phyloP scores from a whole-genome alignment of 2,888 invertebrate species.

The Glomeris marginata region DNA sequence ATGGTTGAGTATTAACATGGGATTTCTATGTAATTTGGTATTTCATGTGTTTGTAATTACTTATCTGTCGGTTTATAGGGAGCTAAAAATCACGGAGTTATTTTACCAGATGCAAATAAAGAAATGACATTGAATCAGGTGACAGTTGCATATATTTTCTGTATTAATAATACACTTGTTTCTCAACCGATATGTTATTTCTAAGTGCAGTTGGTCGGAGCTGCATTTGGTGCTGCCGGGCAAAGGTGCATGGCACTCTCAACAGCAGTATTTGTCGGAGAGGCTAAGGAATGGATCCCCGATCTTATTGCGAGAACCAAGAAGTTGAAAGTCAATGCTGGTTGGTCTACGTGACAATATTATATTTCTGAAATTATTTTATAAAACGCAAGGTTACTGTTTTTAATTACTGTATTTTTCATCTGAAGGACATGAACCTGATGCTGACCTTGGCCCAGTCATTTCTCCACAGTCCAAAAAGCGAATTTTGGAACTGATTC shows the following conservation, averaged over 20 bases:
- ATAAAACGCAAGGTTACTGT: no score
- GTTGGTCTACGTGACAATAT: slow-evolving; percentile 28
- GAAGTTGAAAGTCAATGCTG: slow-evolving; percentile 78
- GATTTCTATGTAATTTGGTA: not conserved
- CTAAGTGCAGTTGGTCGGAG: slow-evolving; percentile 44
- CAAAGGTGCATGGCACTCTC: slow-evolving; percentile 99
- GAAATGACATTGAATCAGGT: slow-evolving; percentile 83
- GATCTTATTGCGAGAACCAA: slow-evolving; percentile 70
- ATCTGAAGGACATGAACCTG: slow-evolving; percentile 37
- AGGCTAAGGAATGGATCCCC: slow-evolving; percentile 83
- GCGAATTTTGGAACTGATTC: slow-evolving; percentile 62
- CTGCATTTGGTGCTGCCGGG: slow-evolving; percentile 97
- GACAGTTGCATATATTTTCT: not conserved
- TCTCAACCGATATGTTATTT: no score
- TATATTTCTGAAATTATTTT: not conserved
- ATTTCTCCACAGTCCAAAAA: slow-evolving; percentile 81
- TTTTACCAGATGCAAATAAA: slow-evolving; percentile 95
- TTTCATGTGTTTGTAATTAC: not conserved
- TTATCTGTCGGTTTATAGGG: slow-evolving; percentile 39
- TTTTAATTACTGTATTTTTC: not conserved
- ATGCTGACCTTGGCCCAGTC: slow-evolving; percentile 57
- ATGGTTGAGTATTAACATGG: slow-evolving; percentile 41
- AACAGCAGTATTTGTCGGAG: slow-evolving; percentile 81
- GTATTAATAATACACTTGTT: not conserved
- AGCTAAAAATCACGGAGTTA: slow-evolving; percentile 96